A percentile compares a stretch with the other conserved stretches of the same genome.
Evolutionary conservation across 2,113 vertebrate species (phyloP).

Genomic region (Picathartes gymnocephalus): DNA sequence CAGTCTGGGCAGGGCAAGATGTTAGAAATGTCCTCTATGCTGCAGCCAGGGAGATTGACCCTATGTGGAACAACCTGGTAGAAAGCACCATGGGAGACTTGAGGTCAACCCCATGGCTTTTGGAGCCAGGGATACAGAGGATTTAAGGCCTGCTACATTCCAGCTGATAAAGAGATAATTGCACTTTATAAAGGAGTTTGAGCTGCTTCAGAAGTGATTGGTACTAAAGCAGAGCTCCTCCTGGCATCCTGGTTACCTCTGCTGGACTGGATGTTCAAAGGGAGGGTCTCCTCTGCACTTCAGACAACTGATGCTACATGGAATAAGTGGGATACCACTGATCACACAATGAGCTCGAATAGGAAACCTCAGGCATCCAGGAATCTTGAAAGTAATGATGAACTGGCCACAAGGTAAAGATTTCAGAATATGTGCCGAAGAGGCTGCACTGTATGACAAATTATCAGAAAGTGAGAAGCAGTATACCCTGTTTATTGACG

Average conservation of each 20-base stretch:
- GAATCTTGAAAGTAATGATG: background rate
- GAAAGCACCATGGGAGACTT: background rate
- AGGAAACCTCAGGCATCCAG: background rate
- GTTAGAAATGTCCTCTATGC: background rate
- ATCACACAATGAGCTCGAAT: rapidly evolving
- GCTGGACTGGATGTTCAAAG: background rate
- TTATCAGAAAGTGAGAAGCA: background rate
- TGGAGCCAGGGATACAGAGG: background rate
- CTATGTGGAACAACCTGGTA: rapidly evolving
- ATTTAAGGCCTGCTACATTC: background rate
- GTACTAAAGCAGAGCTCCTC: background rate
- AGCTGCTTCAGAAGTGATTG: background rate
- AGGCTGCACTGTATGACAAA: background rate
- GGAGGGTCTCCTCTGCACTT: background rate
- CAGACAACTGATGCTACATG: background rate
- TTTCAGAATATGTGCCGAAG: background rate
- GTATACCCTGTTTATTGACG: background rate
- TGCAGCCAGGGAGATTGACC: background rate
- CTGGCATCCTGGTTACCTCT: background rate
- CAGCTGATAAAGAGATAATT: background rate
- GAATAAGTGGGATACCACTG: background rate
- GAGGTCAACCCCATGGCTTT: background rate
- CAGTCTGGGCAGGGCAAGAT: background rate
- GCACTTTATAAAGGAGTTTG: background rate
- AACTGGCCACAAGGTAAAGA: background rate